These are phyloP conservation scores for Gavialis gangeticus DNA, from an alignment of 2,113 vertebrate species.

Conservation along the genomic window DNA sequence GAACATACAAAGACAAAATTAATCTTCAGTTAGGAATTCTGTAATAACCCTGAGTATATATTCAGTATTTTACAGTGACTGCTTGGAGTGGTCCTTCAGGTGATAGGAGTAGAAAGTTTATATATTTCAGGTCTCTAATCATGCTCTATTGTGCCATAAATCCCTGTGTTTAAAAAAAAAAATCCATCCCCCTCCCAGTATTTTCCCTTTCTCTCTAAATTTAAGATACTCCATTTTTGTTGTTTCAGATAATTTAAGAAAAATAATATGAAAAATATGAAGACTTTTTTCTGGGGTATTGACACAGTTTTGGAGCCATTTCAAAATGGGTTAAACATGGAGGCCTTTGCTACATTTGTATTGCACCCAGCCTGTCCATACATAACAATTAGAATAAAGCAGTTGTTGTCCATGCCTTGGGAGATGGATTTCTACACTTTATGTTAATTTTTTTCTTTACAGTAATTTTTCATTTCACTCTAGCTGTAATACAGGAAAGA, in stretches of 20 bases:
- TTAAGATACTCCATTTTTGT: background rate
- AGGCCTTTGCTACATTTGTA: no score
- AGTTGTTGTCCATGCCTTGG: background rate
- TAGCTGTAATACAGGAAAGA: background rate
- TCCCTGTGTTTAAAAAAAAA: background rate
- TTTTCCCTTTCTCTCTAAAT: background rate
- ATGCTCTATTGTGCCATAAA: background rate
- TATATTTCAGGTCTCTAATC: background rate
- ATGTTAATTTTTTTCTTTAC: background rate
- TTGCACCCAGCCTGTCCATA: no score
- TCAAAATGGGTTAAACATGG: no score
- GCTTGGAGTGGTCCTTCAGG: background rate
- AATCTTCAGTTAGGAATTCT: background rate
- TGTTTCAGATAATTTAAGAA: background rate
- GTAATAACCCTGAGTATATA: accelerated
- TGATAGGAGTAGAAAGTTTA: background rate
- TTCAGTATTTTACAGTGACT: background rate
- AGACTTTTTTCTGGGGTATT: background rate
- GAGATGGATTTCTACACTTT: background rate
- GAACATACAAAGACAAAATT: background rate
- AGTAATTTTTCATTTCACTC: background rate
- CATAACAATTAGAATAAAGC: no score
- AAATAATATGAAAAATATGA: background rate
- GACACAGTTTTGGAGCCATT: no score
- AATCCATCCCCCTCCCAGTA: background rate